Percentiles rank a stretch among this genome's conserved stretches.
phyloP scores from a whole-genome alignment of 2,113 vertebrate genomes.

The Hippopotamus amphibius region DNA sequence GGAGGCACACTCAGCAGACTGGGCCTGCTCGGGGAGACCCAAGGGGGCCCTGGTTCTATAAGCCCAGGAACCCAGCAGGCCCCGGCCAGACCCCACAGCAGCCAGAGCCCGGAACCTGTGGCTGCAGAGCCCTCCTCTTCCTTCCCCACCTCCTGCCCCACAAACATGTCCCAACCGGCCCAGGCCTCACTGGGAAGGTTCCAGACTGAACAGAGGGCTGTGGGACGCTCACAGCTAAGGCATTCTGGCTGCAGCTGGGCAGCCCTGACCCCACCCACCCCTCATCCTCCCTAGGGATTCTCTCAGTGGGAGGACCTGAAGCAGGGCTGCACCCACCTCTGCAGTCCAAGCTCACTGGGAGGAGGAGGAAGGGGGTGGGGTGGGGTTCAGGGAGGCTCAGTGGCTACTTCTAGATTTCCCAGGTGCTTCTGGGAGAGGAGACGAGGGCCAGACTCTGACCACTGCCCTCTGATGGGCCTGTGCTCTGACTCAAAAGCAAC shows the following conservation, averaged over 20 bases:
- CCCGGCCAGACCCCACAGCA: not conserved
- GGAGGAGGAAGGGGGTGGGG: not conserved
- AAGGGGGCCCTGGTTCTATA: not conserved
- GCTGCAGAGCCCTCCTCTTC: not conserved
- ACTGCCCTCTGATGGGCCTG: not conserved
- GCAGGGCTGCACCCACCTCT: not conserved
- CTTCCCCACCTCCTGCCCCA: not conserved
- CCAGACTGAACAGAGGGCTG: not conserved
- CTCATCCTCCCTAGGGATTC: not conserved
- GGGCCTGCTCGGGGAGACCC: not conserved
- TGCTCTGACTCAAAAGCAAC: not conserved
- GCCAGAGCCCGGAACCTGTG: not conserved
- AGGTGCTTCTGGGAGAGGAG: not conserved
- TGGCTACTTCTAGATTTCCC: not conserved
- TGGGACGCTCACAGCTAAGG: not conserved
- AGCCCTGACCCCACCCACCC: not conserved
- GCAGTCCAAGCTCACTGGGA: not conserved
- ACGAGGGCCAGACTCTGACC: not conserved
- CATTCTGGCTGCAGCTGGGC: not conserved
- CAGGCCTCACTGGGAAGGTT: not conserved
- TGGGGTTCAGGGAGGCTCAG: not conserved
- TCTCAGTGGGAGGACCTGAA: not conserved
- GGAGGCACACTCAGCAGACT: not conserved
- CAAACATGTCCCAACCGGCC: not conserved
- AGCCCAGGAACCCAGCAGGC: not conserved